A percentile compares a stretch with the other conserved stretches of the same genome.
These are phyloP conservation scores for Anoplolepis gracilipes DNA, from an alignment of 1,140 invertebrate genomes.

Conservation along the genomic window DNA sequence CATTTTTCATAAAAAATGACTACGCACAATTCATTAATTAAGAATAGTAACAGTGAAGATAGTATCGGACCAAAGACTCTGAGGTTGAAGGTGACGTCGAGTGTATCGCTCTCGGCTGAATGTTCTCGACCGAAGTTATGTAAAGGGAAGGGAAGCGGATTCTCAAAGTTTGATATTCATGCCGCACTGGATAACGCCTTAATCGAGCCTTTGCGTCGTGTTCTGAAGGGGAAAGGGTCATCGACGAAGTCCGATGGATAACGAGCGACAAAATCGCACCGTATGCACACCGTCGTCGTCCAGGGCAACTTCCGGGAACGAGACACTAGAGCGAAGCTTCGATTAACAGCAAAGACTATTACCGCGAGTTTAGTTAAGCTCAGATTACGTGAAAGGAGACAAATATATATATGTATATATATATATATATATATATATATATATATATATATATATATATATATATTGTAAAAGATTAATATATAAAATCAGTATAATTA, in stretches of 20 bases:
- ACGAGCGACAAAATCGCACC: conserved; percentile 50
- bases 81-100: conserved; percentile 29
- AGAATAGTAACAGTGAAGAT: background rate
- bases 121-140: conserved; percentile 13
- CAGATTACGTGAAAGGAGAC: conserved; percentile 41
- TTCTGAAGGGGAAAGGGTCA: background rate
- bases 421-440: too few relatives aligned
- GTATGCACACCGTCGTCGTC: conserved; percentile 28
- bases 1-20: background rate
- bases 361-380: conserved; percentile 49
- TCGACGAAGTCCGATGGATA: conserved; percentile 23
- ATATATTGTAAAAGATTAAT: too few relatives aligned
- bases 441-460: too few relatives aligned
- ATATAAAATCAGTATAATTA: too few relatives aligned
- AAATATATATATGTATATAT: conserved; percentile 32
- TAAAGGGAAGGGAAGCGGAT: conserved; percentile 45
- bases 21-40: background rate
- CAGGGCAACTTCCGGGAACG: conserved; percentile 26
- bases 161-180: conserved; percentile 60
- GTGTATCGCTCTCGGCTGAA: background rate
- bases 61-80: conserved; percentile 10
- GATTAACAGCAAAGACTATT: conserved; percentile 57
- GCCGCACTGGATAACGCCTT: conserved; percentile 40
- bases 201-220: conserved; percentile 47
- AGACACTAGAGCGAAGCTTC: conserved; percentile 27